Base-by-base conservation (phyloP, 1,140 invertebrate genomes). In the Drosophila lini region DNA sequence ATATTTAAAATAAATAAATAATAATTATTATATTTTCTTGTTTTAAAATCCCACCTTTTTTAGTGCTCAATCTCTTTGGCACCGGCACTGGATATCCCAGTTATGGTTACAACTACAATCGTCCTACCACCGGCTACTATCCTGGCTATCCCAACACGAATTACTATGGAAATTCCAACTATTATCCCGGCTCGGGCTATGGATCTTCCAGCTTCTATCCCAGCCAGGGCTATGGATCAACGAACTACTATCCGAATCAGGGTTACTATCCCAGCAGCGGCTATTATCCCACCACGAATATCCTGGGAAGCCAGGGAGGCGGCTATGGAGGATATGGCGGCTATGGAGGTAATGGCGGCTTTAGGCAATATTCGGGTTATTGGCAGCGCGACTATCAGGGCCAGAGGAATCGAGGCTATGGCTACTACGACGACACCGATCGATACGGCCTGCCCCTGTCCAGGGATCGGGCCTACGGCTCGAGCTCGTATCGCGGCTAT, bases 321-420 rank as follows among this genome's bases (percentile, higher is more conserved):
- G 90, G 77, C 19, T 88, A 92, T 50, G 88, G 91, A 55, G 92
- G 92, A 7, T 93, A 93, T 28, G 92, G 92, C 7, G 92, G 92
- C 19, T 93, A 93, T 31, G 89, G 91, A 82, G 92, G 92, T 90
- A 93, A 93, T 90, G 92, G 92, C 38, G 92, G 92, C 41, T 78
- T 93, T 9, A 73, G 69, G 40, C 91, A 93, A 44, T 93, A 93
- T 70, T 91, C 81, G 36, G 92, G 92, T 11, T 93, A 93, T 75
- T 92, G 86, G 80, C 86, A 91, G 80, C 89, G 89, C 15, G 78
- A 84, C 36, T 92, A 92, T 53, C 74, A 59, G 31, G 92, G 92
- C 0, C 88, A 91, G 41, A 69, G 90, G 11, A 91, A 93, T 81
- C 78, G 91, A 3, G 91, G 91, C 28, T 92, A 83, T 65, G 91